Base-by-base conservation (phyloP, 2,888 invertebrate species). In the Philopedon plagiatum region DNA sequence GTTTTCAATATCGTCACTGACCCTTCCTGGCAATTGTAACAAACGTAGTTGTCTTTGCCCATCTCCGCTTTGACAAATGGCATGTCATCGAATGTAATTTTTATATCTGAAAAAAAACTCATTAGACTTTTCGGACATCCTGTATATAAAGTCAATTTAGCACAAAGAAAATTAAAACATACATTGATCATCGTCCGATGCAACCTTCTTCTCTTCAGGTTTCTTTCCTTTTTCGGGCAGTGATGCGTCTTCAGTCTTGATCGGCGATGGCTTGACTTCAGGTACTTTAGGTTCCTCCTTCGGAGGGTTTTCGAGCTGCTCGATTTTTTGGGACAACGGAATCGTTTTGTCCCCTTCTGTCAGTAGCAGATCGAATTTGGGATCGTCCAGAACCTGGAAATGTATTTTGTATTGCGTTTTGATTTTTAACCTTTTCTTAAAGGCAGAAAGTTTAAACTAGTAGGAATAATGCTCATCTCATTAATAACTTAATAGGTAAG, bases 71-170 rank as follows among this genome's bases (percentile, higher is more conserved):
- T 66, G 7, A 71, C 67, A 23, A 54, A 75, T 5, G 74, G 60
- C 76, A 80, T 77, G 4, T 78, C 76, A 13, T 75, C 68, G 13
- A 71, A 75, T 5, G 61, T 54, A 37, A 78, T 49, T 26, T n/a
- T n/a, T 34, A 65, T 19, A 51, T 71, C 63, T 41, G 32, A 23
- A 66, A 65, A n/a, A n/a, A n/a, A n/a, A n/a, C n/a, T n/a, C n/a
- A n/a, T n/a, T n/a, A n/a, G n/a, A n/a, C n/a, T n/a, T n/a, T n/a
- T n/a, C n/a, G n/a, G n/a, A n/a, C n/a, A 3, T 26, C 26, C 26
- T 26, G 4, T 26, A 26, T 26, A 26, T 7, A 26, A 26, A 26
- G 7, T 7, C 3, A 5, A 26, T 26, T 26, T 26, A n/a, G n/a
- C n/a, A n/a, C n/a, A 3, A 26, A 26, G 3, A 5, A 26, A 26